These are phyloP conservation scores for Corvus moneduloides DNA, from an alignment of 2,113 vertebrate species.

Conservation along the genomic window DNA sequence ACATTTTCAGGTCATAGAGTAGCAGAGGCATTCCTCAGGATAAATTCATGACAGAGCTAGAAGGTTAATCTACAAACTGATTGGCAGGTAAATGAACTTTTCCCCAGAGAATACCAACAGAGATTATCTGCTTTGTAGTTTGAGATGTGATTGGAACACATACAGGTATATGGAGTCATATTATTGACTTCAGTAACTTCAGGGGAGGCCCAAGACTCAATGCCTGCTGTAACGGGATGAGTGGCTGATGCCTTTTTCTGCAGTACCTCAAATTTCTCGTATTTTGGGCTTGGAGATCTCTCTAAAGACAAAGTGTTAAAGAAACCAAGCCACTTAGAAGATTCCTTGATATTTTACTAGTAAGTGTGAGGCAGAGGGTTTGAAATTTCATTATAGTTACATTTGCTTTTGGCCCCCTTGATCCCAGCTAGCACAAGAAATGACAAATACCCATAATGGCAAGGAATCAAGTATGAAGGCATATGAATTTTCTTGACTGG, in stretches of 20 bases:
- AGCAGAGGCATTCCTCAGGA: neutral
- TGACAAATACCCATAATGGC: neutral
- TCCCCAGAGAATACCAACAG: neutral
- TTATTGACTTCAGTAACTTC: neutral
- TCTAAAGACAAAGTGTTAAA: neutral
- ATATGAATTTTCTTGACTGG: neutral
- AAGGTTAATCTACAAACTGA: neutral
- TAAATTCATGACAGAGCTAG: neutral
- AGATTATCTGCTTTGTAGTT: slow-evolving; percentile 3
- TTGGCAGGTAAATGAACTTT: neutral
- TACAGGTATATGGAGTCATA: neutral
- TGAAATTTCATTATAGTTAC: neutral
- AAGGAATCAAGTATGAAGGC: neutral
- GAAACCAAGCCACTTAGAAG: neutral
- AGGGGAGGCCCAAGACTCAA: neutral
- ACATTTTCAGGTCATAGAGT: neutral
- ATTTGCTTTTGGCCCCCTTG: neutral
- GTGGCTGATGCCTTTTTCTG: neutral
- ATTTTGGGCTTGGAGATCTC: neutral
- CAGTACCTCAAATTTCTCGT: neutral
- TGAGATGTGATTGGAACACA: neutral
- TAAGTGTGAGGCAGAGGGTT: neutral
- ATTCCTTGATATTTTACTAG: neutral
- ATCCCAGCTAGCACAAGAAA: neutral
- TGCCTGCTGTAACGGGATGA: neutral